Base-by-base conservation (phyloP, 2,888 invertebrate genomes). In the Amblyjoppa fuscipennis region DNA sequence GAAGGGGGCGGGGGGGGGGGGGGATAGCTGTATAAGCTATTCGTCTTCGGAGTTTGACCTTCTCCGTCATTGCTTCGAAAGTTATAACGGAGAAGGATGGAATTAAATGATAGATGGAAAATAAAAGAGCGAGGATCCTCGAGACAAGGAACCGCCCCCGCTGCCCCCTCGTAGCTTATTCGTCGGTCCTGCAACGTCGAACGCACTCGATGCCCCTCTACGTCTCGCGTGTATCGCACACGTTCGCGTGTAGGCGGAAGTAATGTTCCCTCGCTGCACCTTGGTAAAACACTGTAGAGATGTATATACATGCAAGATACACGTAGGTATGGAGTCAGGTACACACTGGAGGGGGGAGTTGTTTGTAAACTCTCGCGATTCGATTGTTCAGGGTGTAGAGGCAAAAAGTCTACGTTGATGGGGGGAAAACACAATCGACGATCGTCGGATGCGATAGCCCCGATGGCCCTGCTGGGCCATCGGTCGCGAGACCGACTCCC, bases 341-440 rank as follows among this genome's bases (percentile, higher is more conserved):
- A 74, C 34, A 74, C 3, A 34, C 1, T 59, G 16, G 3, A 68
- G 9, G 11, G 9, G 11, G 41, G 51, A 28, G 5, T 9, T 16
- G 9, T 25, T 13, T 66, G 28, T 11, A 38, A 20, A 66, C 64
- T 28, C 28, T 75, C 28, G 34, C 61, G 25, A 2, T 61, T 9
- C 3, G 25, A 61, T 28, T 28, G 6, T 66, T 38, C 53, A 79
- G 56, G 66, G n/a, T 68, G 71, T 51, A 45, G 34, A 61, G 59
- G 66, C 6, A 78, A 87, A 83, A 85, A 82, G 77, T 79, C 76
- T 28, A 83, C 78, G 78, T 83, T 84, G 77, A 85, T 80, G 85
- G 78, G 74, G 74, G 76, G 76, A 77, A 82, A 87, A 87, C 41
- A 84, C 85, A 87, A 87, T 87, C 85, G 85, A 80, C 80, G 87